Evolutionary conservation across 2,797 vertebrate genomes (phyloP), one percentile per base, ranked within the genome.

Genomic region (Nasua narica): DNA sequence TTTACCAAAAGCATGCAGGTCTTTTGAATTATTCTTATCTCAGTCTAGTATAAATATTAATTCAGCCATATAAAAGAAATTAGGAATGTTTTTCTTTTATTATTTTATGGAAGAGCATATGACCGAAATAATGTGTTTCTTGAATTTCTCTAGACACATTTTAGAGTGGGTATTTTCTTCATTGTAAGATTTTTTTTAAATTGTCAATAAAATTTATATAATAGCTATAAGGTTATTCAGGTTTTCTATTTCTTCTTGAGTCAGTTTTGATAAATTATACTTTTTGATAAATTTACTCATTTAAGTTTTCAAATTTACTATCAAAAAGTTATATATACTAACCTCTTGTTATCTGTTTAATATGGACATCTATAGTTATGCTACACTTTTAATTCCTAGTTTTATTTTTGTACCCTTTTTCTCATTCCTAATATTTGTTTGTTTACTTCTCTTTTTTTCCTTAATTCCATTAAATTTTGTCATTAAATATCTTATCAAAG

Each of bases 201-300:
- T 15, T 29, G 48, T 60, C 8, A 54, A 21, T 58, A 8, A 37
- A 93, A 91, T 83, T 86, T 77, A 60, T 84, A 69, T 69, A 91
- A 83, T 90, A 7, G 3, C 3, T 78, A 25, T 23, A 85, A 6
- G 7, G 11, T 58, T 89, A 48, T 83, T 62, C 52, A 67, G 16
- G 6, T 46, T 95, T 94, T 72, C 12, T 91, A 50, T 83, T 93
- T 94, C 60, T 89, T 93, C 29, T 37, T 91, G 27, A 87, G 40
- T 84, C 16, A 90, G 5, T 72, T 96, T 89, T 89, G 25, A 65
- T 62, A 85, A 81, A 88, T 91, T 88, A 40, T n/a, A 76, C 72
- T 85, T 91, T 94, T 93, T 13, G 43, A 87, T 35, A 91, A 88
- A 91, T 92, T 37, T 88, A 16, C 10, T 74, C 11, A 67, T 67